These are phyloP conservation scores for Suillia variegata DNA, from an alignment of 2,888 invertebrate genomes.

Conservation along the genomic window DNA sequence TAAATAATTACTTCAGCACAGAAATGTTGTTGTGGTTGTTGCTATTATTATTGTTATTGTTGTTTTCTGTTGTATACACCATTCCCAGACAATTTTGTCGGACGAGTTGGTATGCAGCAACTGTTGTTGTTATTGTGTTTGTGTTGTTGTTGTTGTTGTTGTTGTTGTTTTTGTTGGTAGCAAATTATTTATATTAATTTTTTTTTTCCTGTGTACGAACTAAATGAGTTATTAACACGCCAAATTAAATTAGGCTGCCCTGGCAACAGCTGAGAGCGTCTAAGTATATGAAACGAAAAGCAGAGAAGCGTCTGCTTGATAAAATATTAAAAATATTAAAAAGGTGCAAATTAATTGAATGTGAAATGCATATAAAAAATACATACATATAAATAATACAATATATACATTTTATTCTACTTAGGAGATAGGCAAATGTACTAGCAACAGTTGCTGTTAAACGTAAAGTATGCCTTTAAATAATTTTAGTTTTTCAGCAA, in stretches of 20 bases:
- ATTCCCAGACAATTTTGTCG: slow-evolving; percentile 4
- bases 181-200: too few relatives aligned
- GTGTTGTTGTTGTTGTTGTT: too few relatives aligned
- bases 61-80: not conserved
- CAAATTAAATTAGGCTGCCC: slow-evolving; percentile 41
- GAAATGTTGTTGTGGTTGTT: not conserved
- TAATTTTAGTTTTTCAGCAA: too few relatives aligned
- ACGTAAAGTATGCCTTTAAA: too few relatives aligned
- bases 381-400: too few relatives aligned
- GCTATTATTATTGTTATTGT: not conserved
- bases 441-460: too few relatives aligned
- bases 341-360: too few relatives aligned
- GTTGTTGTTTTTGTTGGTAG: too few relatives aligned
- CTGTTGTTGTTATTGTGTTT: slow-evolving; percentile 13
- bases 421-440: too few relatives aligned
- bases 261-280: not conserved
- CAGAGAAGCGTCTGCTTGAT: not conserved
- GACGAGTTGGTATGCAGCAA: not conserved
- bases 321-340: too few relatives aligned
- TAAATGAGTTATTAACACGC: slow-evolving; percentile 60
- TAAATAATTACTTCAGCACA: not conserved
- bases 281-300: not conserved
- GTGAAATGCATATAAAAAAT: too few relatives aligned
- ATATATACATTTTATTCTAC: too few relatives aligned
- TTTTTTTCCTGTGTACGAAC: slow-evolving; percentile 42